phyloP scores from a whole-genome alignment of 2,888 invertebrate species.

The Glaucopsyche alexis region DNA sequence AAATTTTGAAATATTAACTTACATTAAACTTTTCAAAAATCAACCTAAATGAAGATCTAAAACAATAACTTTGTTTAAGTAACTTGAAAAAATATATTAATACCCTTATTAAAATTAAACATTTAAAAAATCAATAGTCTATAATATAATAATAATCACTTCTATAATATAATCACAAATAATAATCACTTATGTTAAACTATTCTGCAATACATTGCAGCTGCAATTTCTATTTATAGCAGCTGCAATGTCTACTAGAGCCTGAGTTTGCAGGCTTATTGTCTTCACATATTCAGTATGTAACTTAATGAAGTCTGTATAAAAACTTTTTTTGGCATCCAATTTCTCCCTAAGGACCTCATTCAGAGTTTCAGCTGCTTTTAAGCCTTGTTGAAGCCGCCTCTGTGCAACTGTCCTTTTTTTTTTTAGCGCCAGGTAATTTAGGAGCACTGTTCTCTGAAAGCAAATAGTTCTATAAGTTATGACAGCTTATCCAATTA shows the following conservation, averaged over 20 bases:
- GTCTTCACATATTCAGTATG: not conserved
- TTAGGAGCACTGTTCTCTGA: not conserved
- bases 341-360: not conserved
- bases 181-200: not conserved
- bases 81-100: no score
- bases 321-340: not conserved
- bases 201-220: not conserved
- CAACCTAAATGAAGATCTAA: no score
- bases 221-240: not conserved
- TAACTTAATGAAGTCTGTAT: not conserved
- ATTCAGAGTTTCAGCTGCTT: not conserved
- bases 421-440: not conserved
- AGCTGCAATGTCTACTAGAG: conserved; percentile 7
- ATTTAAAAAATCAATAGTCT: no score
- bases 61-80: no score
- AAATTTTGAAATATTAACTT: no score
- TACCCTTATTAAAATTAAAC: no score
- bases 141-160: no score
- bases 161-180: not conserved
- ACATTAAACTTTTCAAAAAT: no score
- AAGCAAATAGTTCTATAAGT: not conserved
- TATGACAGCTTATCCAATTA: not conserved
- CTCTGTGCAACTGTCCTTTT: not conserved
- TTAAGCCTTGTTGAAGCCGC: not conserved
- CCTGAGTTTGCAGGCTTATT: not conserved